These are phyloP conservation scores for Mythimna loreyi DNA, from an alignment of 2,888 invertebrate species.

Conservation along the genomic window DNA sequence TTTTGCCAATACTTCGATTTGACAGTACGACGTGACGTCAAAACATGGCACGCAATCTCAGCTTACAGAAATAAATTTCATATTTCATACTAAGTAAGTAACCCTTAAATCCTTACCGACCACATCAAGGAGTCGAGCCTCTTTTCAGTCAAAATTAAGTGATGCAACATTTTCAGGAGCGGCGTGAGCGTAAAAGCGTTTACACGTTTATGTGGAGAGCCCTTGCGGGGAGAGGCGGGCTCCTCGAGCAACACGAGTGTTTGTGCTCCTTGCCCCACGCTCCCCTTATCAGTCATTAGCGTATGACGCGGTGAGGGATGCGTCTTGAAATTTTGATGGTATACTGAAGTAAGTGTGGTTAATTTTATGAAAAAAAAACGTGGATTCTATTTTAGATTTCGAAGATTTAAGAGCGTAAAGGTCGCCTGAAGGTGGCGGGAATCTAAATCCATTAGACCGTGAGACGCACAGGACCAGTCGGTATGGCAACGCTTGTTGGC, in stretches of 20 bases:
- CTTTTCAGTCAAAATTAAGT: conserved; percentile 69
- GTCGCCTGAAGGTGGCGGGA: too few relatives aligned
- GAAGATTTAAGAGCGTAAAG: too few relatives aligned
- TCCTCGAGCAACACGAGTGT: conserved; percentile 70
- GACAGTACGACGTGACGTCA: too few relatives aligned
- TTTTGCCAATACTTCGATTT: too few relatives aligned
- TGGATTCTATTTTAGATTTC: too few relatives aligned
- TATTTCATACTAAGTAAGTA: conserved; percentile 3
- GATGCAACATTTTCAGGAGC: conserved; percentile 72
- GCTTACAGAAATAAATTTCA: too few relatives aligned
- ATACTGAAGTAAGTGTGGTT: too few relatives aligned
- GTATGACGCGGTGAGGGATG: conserved; percentile 28
- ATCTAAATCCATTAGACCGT: too few relatives aligned
- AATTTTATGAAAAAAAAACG: neutral
- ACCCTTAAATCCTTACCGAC: conserved; percentile 3
- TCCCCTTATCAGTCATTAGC: conserved; percentile 63
- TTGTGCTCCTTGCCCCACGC: conserved; percentile 68
- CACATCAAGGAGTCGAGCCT: conserved; percentile 9
- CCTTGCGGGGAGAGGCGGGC: conserved; percentile 66
- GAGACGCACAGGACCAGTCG: too few relatives aligned
- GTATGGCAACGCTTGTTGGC: too few relatives aligned
- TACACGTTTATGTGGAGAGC: conserved; percentile 75
- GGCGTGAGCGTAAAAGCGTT: conserved; percentile 67
- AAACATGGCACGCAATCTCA: neutral
- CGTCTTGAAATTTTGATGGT: conserved; percentile 19